Base-by-base conservation (phyloP, 1,140 invertebrate species). In the Lepidurus apus region DNA sequence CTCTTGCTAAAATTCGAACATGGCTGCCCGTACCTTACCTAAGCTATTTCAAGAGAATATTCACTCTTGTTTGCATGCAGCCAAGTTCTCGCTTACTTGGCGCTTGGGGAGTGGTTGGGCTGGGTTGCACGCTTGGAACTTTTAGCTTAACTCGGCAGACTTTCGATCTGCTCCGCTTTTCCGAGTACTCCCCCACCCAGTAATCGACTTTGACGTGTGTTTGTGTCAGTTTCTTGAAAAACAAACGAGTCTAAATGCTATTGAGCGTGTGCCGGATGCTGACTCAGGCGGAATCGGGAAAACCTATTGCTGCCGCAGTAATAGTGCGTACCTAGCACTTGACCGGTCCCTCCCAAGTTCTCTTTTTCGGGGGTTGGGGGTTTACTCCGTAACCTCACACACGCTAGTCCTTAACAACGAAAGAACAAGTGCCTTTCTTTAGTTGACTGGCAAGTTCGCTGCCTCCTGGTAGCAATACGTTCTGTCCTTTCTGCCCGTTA, bases 291-390 rank as follows among this genome's bases (percentile, higher is more conserved):
- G 6, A 7, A 13, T 65, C 21, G 53, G 17, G 34, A 34, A 34
- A 34, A n/a, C 53, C 4, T 65, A 65, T 17, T 65, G 21, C 53
- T 65, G 53, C 53, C 17, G 53, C n/a, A 65, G 53, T 65, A 65
- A 65, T 65, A 65, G 53, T 65, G 53, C 53, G 8, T 65, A 65
- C 53, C 53, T 65, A 65, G 53, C 53, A 65, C 53, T 11, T 65
- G 53, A 65, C 17, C n/a, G 13, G 53, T 21, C 10, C 53, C 53
- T 21, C 10, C 53, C 53, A 3, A 34, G 34, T 34, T 34, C 2
- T 34, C 3, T 34, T 34, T 34, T 34, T 34, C 1, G 26, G 26
- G 26, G 26, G 26, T 34, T 34, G 1, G 34, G 34, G 34, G 34
- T 34, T 26, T 26, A 26, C 26, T 26, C 26, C 26, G 26, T 26